Base-by-base conservation (phyloP, 2,888 invertebrate species). In the Sialis fuliginosa region DNA sequence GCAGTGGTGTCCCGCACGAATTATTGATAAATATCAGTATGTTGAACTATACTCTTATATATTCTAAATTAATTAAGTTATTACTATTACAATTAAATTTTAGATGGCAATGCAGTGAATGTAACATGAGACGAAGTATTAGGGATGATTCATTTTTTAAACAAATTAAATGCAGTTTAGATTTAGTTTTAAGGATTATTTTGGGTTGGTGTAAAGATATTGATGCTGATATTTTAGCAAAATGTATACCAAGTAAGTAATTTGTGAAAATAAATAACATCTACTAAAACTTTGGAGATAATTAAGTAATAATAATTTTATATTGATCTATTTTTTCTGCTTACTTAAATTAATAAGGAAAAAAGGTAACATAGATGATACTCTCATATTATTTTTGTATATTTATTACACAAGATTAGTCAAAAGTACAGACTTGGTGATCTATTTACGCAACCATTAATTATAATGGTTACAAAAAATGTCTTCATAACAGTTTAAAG, bases 171-270 rank as follows among this genome's bases (percentile, higher is more conserved):
- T 79, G 80, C 57, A 74, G 74, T 48, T 63, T 80, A 44, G 66
- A 73, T 50, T 71, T 74, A 56, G 67, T 71, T 40, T 61, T 80
- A 48, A 74, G 77, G 58, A 62, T 76, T 8, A 70, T 78, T 47
- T 59, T 77, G 39, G 77, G 75, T 0, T 81, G 81, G 81, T 74
- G 76, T 60, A 75, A 78, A 54, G 71, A 73, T 58, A 69, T 70
- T n/a, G 72, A 76, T 35, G 57, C 64, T 6, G 66, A 67, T 45
- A 55, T 63, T 31, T 68, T 70, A 39, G 69, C 72, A 10, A 64
- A 66, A 52, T 64, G 71, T 55, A 69, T 78, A 61, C 71, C 22
- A 22, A 22, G 79, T 79, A 62, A 56, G 51, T 52, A 47, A 8
- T 35, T 35, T 35, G 10, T 10, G 9, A 35, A 35, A n/a, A 35